phyloP scores from a whole-genome alignment of 2,888 invertebrate species.

The Heliconius aoede region DNA sequence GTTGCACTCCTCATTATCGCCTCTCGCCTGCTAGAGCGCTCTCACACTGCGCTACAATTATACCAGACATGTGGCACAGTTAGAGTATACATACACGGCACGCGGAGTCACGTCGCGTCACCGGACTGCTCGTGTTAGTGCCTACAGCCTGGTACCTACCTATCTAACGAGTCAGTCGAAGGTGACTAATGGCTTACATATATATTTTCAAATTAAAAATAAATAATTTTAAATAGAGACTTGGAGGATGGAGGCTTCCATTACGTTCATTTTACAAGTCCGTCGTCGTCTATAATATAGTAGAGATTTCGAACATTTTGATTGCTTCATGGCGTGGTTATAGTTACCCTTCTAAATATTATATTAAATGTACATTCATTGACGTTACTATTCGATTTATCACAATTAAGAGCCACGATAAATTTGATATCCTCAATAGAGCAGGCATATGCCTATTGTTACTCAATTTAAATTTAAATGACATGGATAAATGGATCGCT shows the following conservation, averaged over 20 bases:
- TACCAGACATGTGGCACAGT: slow-evolving; percentile 50
- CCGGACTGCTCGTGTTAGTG: slow-evolving; percentile 20
- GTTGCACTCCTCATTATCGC: slow-evolving; percentile 82
- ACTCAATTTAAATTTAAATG: slow-evolving; percentile 43
- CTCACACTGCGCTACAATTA: slow-evolving; percentile 56
- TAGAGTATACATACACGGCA: slow-evolving; percentile 27
- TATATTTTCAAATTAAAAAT: slow-evolving; percentile 13
- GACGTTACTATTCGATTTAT: slow-evolving; percentile 41
- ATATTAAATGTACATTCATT: slow-evolving; percentile 38
- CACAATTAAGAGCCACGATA: slow-evolving; percentile 43
- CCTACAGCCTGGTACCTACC: neutral
- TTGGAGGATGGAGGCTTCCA: neutral
- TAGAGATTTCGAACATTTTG: neutral
- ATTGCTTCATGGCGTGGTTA: neutral
- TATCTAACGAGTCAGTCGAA: neutral
- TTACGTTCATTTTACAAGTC: neutral
- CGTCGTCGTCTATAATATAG: neutral
- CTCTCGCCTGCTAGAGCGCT: slow-evolving; percentile 72
- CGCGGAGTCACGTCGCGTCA: slow-evolving; percentile 33
- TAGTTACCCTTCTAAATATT: slow-evolving; percentile 28
- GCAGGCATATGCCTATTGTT: slow-evolving; percentile 38
- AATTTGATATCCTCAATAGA: slow-evolving; percentile 42
- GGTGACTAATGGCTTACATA: slow-evolving; percentile 8
- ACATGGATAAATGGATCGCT: slow-evolving; percentile 37
- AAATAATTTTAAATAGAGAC: neutral